Evolutionary conservation across 2,113 vertebrate species (phyloP), one percentile per base, ranked within the genome.

Genomic region (Hirundichthys speculiger): DNA sequence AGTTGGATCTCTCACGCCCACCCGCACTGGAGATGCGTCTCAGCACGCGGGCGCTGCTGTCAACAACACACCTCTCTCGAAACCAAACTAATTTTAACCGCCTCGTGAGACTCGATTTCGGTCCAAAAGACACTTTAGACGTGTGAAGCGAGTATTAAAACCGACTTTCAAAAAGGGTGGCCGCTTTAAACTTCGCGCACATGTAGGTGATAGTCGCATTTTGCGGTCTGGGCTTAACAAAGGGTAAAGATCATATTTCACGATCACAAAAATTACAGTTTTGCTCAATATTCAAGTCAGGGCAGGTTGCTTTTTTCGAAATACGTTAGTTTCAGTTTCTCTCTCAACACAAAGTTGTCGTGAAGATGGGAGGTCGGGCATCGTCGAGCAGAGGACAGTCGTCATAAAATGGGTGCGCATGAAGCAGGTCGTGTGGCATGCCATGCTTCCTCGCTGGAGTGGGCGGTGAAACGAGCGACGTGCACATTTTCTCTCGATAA

Each of bases 361-460:
- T 4, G 0, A 5, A 5, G 30, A 22, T 12, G 15, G 41, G 42
- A 50, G 75, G 66, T 69, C 57, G 52, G 50, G 56, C 68, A 56
- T 47, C 83, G 81, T 82, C 79, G 85, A 82, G 75, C 50, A 64
- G 56, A 67, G 77, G 80, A 75, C 73, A 65, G 79, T 57, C 79
- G 16, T 86, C 52, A 79, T 86, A 91, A 90, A 89, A 91, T 91
- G 90, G 90, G 88, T 88, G 90, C 88, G 88, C 86, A 90, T 59
- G 84, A 82, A 87, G 83, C 86, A 84, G 83, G 86, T 89, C 85
- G 87, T 87, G 86, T 85, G 84, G 82, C 77, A 27, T 86, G 90
- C 90, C 90, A 91, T 89, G 90, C 90, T 90, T 87, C 83, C 90
- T 87, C 59, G 59, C 72, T 39, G 75, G 46, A 86, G 90, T 90